A percentile compares a stretch with the other conserved stretches of the same genome.
These are phyloP conservation scores for Haplotaxodon microlepis DNA, from an alignment of 2,113 vertebrate species.

Conservation along the genomic window DNA sequence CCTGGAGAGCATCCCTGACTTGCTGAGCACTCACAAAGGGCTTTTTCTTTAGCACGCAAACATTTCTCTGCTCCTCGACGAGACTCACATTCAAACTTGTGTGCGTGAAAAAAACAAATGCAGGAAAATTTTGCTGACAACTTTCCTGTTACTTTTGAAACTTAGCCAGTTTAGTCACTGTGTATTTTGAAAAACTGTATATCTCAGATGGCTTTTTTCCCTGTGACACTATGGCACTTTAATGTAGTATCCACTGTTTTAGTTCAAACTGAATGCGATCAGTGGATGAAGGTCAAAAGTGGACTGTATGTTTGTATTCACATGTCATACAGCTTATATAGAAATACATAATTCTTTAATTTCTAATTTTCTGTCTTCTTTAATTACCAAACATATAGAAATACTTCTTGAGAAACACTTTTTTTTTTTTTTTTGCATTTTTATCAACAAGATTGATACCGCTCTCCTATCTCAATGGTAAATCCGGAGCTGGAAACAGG, in stretches of 20 bases:
- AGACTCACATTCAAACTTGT: not conserved
- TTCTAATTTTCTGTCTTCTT: not conserved
- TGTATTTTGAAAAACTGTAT: not conserved
- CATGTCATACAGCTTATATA: not conserved
- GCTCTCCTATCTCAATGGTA: not conserved
- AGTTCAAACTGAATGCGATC: not conserved
- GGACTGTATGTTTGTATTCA: not conserved
- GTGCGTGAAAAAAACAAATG: not conserved
- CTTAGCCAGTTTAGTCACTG: not conserved
- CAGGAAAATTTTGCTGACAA: not conserved
- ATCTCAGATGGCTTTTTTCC: not conserved
- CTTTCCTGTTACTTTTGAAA: not conserved
- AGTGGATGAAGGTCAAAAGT: not conserved
- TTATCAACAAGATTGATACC: not conserved
- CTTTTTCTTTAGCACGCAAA: not conserved
- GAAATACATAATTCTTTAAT: not conserved
- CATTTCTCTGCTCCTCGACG: not conserved
- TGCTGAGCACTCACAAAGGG: not conserved
- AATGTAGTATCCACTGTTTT: not conserved
- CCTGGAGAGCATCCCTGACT: not conserved
- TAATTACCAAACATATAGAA: not conserved
- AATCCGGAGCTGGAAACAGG: rapidly evolving
- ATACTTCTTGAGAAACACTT: not conserved
- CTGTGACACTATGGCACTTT: not conserved
- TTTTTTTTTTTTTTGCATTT: not conserved